Evolutionary conservation across 2,888 invertebrate genomes (phyloP).

Genomic region (Eupithecia centaureata): DNA sequence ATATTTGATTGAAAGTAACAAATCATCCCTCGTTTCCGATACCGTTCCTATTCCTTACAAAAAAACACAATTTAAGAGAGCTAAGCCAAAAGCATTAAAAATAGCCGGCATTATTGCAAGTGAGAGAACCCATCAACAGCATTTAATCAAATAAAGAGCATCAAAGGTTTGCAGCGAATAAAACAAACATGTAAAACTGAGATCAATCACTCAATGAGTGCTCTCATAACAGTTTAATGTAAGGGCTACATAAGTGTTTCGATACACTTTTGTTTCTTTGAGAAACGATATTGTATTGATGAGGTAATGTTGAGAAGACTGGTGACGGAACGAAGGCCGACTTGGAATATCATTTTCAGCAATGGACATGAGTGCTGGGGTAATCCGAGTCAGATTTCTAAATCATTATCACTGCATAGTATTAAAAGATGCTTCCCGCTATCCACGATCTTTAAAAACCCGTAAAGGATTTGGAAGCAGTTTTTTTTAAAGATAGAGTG

Average conservation of each 20-base stretch:
- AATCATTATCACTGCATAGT: too few relatives aligned
- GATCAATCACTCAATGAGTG: slow-evolving; percentile 62
- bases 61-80: too few relatives aligned
- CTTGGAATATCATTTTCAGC: neutral
- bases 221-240: slow-evolving; percentile 52
- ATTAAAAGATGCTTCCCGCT: too few relatives aligned
- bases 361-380: neutral
- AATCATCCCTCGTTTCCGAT: too few relatives aligned
- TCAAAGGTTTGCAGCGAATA: slow-evolving; percentile 47
- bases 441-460: too few relatives aligned
- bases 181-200: slow-evolving; percentile 53
- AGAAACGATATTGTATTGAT: neutral
- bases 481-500: too few relatives aligned
- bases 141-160: slow-evolving; percentile 66
- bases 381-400: neutral
- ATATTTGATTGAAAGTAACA: too few relatives aligned
- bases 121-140: slow-evolving; percentile 38
- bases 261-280: slow-evolving; percentile 9
- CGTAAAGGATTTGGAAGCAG: too few relatives aligned
- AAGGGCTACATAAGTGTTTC: neutral
- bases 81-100: slow-evolving; percentile 21
- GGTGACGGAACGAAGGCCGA: neutral
- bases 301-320: neutral
- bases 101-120: slow-evolving; percentile 33
- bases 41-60: too few relatives aligned